Base-by-base conservation (phyloP, 2,888 invertebrate species). In the Molorchus minor region DNA sequence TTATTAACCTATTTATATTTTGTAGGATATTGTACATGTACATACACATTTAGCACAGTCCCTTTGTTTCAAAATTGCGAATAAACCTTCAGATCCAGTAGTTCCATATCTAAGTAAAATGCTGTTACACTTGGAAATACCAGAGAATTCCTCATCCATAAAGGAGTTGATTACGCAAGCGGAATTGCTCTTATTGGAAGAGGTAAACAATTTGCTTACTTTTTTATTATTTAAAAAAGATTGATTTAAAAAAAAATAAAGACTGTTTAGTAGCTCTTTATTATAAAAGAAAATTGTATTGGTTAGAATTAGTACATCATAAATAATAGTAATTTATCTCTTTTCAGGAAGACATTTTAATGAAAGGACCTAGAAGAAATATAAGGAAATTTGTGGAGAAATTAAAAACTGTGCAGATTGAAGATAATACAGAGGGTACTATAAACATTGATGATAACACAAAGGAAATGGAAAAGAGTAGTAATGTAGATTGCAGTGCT, bases 11-110 rank as follows among this genome's bases (percentile, higher is more conserved):
- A 35, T 10, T 30, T 10, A 41, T 41, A 20, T 21, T 33, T 25
- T 36, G 1, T 47, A 64, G 62, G 59, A 61, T 21, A 29, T 56
- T 3, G 56, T 38, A 12, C 46, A 55, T 21, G 47, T 44, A 15
- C 65, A 65, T 56, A 30, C 60, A 5, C 52, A 56, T 17, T 44
- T 65, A 58, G 60, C 65, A 5, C 60, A 62, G 13, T 45, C 43
- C 16, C 44, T 56, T 17, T 49, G 47, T 38, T 35, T 47, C 7
- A 62, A 62, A 53, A 59, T 65, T 17, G 30, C 38, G 15, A 65
- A 54, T 49, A 60, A 49, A 30, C 60, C 54, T 16, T 56, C 57
- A 36, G 54, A 53, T 15, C 17, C 12, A 12, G 43, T 60, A 25
- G 56, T 56, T 16, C 51, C 51, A 13, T 45, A 55, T 46, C 38